Conservation (phyloP, 2,888 invertebrate species). For the Leptopilina drosophilae region DNA sequence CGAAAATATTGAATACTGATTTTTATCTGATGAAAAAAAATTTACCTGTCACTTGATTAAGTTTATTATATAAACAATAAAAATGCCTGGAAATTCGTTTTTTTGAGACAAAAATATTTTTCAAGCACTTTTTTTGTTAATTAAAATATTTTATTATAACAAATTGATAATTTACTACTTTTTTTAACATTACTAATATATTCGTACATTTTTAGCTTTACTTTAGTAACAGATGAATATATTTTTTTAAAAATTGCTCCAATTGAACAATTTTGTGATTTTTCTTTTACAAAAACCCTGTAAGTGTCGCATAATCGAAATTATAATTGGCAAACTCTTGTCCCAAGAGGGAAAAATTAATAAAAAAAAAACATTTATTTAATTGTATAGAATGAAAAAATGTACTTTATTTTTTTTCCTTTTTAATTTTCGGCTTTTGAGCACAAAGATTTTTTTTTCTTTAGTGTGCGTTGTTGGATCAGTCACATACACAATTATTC, state of each 20-base stretch:
- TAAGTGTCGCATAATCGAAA: background rate
- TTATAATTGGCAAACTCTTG: background rate
- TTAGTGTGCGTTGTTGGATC: constrained; percentile 33
- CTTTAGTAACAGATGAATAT: background rate
- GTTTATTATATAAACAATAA: no score
- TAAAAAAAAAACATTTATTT: constrained; percentile 1
- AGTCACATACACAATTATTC: constrained; percentile 22
- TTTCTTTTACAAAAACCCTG: background rate
- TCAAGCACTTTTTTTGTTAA: no score
- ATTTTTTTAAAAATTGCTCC: background rate
- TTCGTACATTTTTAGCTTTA: background rate
- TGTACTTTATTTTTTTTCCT: constrained; percentile 16
- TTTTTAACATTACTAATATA: background rate
- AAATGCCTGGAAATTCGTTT: no score
- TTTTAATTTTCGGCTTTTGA: constrained; percentile 12
- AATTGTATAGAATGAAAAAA: constrained; percentile 4
- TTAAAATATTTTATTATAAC: background rate
- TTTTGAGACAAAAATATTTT: no score
- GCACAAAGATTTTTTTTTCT: background rate
- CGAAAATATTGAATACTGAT: background rate
- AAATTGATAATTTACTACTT: background rate
- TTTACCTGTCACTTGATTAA: no score
- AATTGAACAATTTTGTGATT: background rate
- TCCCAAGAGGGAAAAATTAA: background rate
- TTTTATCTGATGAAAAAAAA: no score